These are phyloP conservation scores for Crioceris asparagi DNA, from an alignment of 2,888 invertebrate genomes.

Conservation along the genomic window DNA sequence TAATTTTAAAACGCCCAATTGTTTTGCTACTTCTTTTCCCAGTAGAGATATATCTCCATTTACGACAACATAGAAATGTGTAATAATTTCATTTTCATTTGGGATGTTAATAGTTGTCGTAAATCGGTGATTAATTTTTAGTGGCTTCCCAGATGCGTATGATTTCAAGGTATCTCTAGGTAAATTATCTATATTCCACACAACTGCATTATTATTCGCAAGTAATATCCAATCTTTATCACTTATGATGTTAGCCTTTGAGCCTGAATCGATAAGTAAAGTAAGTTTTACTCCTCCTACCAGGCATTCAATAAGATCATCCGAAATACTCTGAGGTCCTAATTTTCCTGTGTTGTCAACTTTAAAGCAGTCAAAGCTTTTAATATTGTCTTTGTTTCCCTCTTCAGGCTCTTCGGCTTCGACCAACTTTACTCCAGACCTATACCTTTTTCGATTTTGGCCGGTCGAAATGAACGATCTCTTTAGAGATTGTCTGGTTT, in stretches of 20 bases:
- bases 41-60: constrained; percentile 14
- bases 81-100: constrained; percentile 10
- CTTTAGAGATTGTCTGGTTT: constrained; percentile 1
- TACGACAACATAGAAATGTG: constrained; percentile 15
- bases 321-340: constrained; percentile 3
- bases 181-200: constrained; percentile 12
- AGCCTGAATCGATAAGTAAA: constrained; percentile 18
- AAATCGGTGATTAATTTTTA: constrained; percentile 9
- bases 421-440: too few species aligned
- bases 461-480: background rate
- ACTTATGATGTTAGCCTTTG: constrained; percentile 16
- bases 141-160: constrained; percentile 2
- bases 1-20: constrained; percentile 17
- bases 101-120: constrained; percentile 9
- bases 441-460: too few species aligned
- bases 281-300: constrained; percentile 15
- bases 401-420: background rate
- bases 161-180: constrained; percentile 10
- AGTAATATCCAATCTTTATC: constrained; percentile 17
- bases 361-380: constrained; percentile 8
- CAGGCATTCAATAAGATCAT: constrained; percentile 13
- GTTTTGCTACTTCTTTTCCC: constrained; percentile 17
- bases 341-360: background rate
- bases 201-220: constrained; percentile 7
- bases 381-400: background rate